phyloP scores from a whole-genome alignment of 2,113 vertebrate genomes.

The Cebidichthys violaceus region DNA sequence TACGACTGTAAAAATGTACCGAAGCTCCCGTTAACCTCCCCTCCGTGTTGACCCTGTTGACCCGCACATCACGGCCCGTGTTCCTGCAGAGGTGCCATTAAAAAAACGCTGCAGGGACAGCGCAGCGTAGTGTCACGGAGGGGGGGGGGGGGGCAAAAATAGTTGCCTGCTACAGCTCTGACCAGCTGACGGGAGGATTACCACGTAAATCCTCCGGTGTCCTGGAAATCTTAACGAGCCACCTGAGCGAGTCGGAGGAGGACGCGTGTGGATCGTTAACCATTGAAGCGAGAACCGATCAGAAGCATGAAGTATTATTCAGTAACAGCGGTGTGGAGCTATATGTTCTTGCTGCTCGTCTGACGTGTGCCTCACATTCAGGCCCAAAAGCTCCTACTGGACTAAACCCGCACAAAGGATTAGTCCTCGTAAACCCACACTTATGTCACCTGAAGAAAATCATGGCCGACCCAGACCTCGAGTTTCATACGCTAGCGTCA shows the following conservation, averaged over 20 bases:
- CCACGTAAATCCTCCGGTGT: slow-evolving; percentile 63
- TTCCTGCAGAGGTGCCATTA: neutral
- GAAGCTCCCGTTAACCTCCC: no score
- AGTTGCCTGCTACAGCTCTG: slow-evolving; percentile 34
- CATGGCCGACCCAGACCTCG: neutral
- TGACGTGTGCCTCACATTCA: neutral
- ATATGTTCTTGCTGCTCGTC: neutral
- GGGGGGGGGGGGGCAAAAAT: slow-evolving; percentile 41
- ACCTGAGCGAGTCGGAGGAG: slow-evolving; percentile 45
- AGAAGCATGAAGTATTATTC: no score
- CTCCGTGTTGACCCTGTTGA: no score
- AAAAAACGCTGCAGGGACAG: slow-evolving; percentile 6
- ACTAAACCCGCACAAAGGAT: slow-evolving; percentile 25
- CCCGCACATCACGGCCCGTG: neutral
- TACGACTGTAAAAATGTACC: neutral
- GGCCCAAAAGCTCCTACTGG: neutral
- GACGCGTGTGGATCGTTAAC: neutral
- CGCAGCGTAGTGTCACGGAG: slow-evolving; percentile 10
- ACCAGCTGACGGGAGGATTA: slow-evolving; percentile 69
- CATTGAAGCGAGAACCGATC: neutral
- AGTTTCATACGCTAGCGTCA: neutral
- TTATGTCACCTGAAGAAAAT: slow-evolving; percentile 45
- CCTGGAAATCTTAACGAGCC: slow-evolving; percentile 69
- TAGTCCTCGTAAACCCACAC: slow-evolving; percentile 8
- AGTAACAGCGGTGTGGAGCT: neutral